Evolutionary conservation across 1,140 invertebrate species (phyloP).

Genomic region (Teleogryllus occipitalis): DNA sequence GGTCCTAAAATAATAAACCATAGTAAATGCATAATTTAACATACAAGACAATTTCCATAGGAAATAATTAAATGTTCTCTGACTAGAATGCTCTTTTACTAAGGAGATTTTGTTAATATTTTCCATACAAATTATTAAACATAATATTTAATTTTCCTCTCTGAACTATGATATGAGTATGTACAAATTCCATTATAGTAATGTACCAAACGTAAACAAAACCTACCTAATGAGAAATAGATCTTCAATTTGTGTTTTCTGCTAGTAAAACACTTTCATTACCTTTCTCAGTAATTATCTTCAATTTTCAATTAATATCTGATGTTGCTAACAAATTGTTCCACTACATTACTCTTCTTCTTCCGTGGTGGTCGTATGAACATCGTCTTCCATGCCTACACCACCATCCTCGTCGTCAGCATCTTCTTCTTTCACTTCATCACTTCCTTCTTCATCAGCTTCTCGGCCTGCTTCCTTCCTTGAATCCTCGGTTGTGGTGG

Average conservation of each 20-base stretch:
- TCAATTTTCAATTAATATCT: background rate
- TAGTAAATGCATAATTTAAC: background rate
- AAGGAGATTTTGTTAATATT: background rate
- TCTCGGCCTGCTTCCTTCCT: constrained; percentile 28
- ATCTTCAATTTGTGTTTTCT: background rate
- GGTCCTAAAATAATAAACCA: background rate
- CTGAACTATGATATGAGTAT: background rate
- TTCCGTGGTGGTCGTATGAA: constrained; percentile 12
- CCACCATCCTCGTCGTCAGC: constrained; percentile 9
- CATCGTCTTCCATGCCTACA: constrained; percentile 12
- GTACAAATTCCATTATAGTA: background rate
- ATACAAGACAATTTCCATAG: background rate
- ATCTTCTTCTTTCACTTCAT: constrained; percentile 28
- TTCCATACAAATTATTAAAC: background rate
- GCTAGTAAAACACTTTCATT: background rate
- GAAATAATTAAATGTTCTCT: background rate
- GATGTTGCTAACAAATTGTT: background rate
- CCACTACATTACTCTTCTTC: constrained; percentile 11
- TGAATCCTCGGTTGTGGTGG: constrained; percentile 29
- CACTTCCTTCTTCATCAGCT: constrained; percentile 29
- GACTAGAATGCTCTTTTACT: background rate
- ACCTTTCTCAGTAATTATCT: background rate
- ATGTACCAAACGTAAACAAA: background rate
- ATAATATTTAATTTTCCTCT: background rate
- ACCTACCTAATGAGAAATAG: background rate